Conservation (phyloP, 2,797 vertebrate species). For the Eospalax fontanierii region DNA sequence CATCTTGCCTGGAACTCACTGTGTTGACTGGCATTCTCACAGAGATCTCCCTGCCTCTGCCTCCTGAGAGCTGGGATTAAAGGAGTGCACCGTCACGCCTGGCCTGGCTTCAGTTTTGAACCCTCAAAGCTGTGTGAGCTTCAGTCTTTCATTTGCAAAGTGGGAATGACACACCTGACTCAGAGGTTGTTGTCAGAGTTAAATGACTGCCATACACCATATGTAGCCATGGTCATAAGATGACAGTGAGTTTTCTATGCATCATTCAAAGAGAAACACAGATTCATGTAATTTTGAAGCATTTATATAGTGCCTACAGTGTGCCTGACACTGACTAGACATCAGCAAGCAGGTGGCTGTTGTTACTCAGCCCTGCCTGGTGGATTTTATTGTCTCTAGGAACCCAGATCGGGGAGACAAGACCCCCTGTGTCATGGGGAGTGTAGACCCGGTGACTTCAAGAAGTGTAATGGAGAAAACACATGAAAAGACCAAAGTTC, state of each 20-base stretch:
- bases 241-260: too few relatives aligned
- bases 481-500: background rate
- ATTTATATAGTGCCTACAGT: background rate
- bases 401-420: background rate
- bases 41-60: too few relatives aligned
- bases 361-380: background rate
- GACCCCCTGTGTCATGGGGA: background rate
- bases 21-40: too few relatives aligned
- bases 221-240: too few relatives aligned
- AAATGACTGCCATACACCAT: too few relatives aligned
- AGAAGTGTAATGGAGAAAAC: background rate
- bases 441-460: background rate
- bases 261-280: background rate
- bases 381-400: background rate
- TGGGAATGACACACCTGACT: background rate
- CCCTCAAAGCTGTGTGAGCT: background rate
- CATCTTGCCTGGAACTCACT: too few relatives aligned
- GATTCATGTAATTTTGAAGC: background rate
- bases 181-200: background rate
- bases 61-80: too few relatives aligned
- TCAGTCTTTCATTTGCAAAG: constrained; percentile 27
- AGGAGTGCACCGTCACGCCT: too few relatives aligned
- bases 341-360: background rate
- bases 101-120: background rate
- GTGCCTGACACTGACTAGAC: background rate